Conservation (phyloP, 2,797 vertebrate species). For the Podargus strigoides region DNA sequence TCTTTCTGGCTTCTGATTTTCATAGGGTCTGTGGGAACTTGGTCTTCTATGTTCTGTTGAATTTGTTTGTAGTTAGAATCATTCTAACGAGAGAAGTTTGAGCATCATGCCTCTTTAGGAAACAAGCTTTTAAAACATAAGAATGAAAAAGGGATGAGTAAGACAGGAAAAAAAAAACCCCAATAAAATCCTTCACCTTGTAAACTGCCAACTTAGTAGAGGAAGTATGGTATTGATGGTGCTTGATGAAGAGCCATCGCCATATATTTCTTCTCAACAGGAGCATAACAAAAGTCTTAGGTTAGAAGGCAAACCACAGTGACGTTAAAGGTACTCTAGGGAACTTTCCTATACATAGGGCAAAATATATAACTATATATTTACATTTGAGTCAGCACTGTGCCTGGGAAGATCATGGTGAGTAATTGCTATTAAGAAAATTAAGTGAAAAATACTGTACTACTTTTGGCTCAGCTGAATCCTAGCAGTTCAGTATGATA, state of each 20-base stretch:
- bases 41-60: neutral
- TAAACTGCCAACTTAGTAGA: neutral
- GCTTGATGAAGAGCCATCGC: neutral
- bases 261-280: neutral
- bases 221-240: neutral
- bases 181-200: neutral
- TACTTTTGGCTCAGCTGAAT: neutral
- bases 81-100: neutral
- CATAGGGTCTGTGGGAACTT: neutral
- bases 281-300: neutral
- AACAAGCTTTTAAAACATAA: neutral
- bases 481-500: neutral
- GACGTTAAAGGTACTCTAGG: neutral
- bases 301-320: neutral
- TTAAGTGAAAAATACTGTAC: neutral
- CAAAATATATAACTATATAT: neutral
- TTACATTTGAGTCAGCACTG: neutral
- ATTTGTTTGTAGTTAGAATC: neutral
- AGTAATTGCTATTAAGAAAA: neutral
- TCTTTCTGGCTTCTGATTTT: neutral
- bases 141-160: neutral
- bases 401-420: neutral
- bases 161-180: rapidly evolving
- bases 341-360: neutral
- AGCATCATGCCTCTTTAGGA: neutral